phyloP scores from a whole-genome alignment of 2,113 vertebrate species.

The Notiomystis cincta region DNA sequence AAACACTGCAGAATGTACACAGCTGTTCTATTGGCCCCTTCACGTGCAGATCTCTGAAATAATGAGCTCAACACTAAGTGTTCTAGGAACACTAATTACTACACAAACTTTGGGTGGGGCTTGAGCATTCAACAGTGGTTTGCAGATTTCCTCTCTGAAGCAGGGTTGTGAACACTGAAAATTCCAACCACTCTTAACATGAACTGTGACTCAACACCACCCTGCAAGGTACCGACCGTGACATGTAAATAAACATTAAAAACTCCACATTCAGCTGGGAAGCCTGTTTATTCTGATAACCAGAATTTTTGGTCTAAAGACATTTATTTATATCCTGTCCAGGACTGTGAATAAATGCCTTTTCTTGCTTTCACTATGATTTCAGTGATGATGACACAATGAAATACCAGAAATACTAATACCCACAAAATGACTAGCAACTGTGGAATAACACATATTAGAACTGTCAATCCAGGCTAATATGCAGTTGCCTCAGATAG shows the following conservation, averaged over 20 bases:
- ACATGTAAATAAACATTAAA: neutral
- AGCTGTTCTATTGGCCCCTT: neutral
- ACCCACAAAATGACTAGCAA: conserved; percentile 3
- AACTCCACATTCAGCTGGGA: neutral
- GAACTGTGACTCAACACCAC: neutral
- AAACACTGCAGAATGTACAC: neutral
- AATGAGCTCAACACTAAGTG: neutral
- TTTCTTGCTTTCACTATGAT: neutral
- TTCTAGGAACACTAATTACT: neutral
- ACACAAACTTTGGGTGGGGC: neutral
- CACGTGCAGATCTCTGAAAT: neutral
- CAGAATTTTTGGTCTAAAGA: neutral
- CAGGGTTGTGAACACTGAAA: neutral
- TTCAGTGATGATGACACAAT: neutral
- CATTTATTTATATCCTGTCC: neutral
- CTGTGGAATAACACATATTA: conserved; percentile 11
- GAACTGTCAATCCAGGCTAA: conserved; percentile 34
- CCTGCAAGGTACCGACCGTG: neutral
- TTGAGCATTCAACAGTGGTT: neutral
- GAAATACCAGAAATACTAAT: conserved; percentile 30
- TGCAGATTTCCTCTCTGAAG: neutral
- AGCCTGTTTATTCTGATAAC: neutral
- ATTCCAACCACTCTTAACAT: neutral
- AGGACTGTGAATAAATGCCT: neutral
- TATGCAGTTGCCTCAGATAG: neutral